phyloP scores from a whole-genome alignment of 2,888 invertebrate species.

The Miltochrista miniata region DNA sequence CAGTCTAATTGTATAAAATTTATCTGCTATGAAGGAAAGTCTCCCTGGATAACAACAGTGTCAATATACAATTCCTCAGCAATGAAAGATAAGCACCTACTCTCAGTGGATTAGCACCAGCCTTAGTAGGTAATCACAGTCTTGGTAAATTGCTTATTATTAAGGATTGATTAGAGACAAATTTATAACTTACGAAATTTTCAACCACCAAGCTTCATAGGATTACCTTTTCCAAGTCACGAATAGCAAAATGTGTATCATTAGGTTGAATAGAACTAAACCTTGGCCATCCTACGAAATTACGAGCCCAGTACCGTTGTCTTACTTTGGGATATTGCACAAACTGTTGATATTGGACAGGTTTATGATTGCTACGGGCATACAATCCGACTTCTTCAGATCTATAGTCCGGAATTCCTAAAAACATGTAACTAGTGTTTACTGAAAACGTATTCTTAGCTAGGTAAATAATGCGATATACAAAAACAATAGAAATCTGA shows the following conservation, averaged over 20 bases:
- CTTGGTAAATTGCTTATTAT: no score
- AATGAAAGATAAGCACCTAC: no score
- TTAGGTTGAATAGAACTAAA: conserved; percentile 94
- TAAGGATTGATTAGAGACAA: background rate
- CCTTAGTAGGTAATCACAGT: no score
- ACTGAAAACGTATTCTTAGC: background rate
- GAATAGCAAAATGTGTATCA: conserved; percentile 87
- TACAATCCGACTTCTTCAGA: conserved; percentile 96
- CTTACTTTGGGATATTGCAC: conserved; percentile 86
- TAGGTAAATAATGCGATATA: background rate
- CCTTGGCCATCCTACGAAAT: conserved; percentile 95
- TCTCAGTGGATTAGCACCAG: no score
- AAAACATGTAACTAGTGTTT: background rate
- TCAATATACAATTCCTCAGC: no score
- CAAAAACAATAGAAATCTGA: conserved; percentile 43
- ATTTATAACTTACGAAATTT: no score
- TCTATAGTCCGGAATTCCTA: conserved; percentile 97
- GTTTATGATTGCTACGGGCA: conserved; percentile 92
- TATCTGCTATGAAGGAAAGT: no score
- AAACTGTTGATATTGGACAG: conserved; percentile 94
- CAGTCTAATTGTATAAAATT: no score
- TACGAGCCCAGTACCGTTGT: conserved; percentile 97
- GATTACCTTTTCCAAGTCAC: conserved; percentile 86
- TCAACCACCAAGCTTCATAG: background rate
- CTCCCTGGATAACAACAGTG: no score